These are phyloP conservation scores for Drosophila kurseongensis DNA, from an alignment of 1,140 invertebrate species.

Conservation along the genomic window DNA sequence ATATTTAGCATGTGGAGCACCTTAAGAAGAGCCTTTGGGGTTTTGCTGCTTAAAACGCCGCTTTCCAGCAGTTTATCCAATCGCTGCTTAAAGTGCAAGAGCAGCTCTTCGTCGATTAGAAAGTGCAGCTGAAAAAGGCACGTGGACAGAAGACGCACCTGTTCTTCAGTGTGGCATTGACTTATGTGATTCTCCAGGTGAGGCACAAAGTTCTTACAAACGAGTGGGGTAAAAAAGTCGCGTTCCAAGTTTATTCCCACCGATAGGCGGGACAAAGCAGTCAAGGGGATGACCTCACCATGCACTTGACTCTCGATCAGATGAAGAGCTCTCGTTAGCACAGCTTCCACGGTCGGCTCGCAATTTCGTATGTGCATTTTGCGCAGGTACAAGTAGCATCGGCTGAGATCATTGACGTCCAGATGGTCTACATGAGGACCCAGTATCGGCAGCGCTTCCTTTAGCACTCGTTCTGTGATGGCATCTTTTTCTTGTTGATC, in stretches of 20 bases:
- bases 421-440: constrained; percentile 30
- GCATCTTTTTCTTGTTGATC: neutral
- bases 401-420: constrained; percentile 55
- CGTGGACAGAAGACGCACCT: constrained; percentile 70
- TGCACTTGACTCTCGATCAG: constrained; percentile 23
- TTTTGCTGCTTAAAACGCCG: constrained; percentile 32
- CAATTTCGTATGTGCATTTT: constrained; percentile 63
- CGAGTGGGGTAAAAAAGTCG: constrained; percentile 68
- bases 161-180: constrained; percentile 48
- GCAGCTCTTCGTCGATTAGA: constrained; percentile 52
- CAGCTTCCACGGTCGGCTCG: constrained; percentile 41
- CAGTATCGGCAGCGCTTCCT: constrained; percentile 36
- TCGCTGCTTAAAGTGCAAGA: constrained; percentile 55
- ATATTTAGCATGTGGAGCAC: constrained; percentile 73
- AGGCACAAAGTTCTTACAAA: constrained; percentile 65
- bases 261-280: constrained; percentile 66
- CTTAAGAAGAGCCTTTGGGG: constrained; percentile 66
- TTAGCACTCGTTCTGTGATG: constrained; percentile 24
- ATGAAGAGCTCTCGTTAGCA: constrained; percentile 41
- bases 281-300: constrained; percentile 42
- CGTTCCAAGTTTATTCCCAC: constrained; percentile 71
- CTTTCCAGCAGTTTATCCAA: constrained; percentile 41
- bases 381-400: constrained; percentile 69
- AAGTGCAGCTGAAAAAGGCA: constrained; percentile 71
- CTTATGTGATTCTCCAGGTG: constrained; percentile 54